These are phyloP conservation scores for Otus scops DNA, from an alignment of 2,797 vertebrate species.

Conservation along the genomic window DNA sequence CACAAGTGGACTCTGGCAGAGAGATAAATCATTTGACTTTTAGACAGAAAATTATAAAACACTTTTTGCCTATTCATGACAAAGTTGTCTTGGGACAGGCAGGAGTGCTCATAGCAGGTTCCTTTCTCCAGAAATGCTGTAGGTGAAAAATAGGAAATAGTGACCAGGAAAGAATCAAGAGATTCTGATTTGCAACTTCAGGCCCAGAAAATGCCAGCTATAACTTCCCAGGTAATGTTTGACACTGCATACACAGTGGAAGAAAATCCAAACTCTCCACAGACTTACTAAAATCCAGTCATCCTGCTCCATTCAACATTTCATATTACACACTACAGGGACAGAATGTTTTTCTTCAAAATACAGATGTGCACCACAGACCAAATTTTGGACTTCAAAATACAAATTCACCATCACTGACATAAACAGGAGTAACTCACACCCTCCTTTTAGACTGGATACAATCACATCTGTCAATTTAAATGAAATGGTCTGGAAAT, in stretches of 20 bases:
- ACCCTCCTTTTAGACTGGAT: not conserved
- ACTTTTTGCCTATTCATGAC: not conserved
- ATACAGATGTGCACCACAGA: not conserved
- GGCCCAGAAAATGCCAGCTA: not conserved
- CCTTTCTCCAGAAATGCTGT: not conserved
- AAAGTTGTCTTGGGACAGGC: not conserved
- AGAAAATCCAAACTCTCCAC: not conserved
- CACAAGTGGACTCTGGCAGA: not conserved
- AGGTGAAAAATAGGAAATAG: not conserved
- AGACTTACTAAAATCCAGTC: not conserved
- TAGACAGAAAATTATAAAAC: not conserved
- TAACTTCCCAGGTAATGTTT: not conserved
- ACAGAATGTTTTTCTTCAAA: not conserved
- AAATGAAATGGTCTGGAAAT: not conserved
- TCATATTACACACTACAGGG: not conserved
- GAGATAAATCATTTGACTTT: not conserved
- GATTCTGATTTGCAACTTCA: not conserved
- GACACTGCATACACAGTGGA: not conserved
- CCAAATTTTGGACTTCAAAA: not conserved
- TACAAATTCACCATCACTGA: not conserved
- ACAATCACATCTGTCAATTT: not conserved
- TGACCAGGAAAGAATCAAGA: not conserved
- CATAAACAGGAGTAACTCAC: not conserved
- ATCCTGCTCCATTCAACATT: not conserved
- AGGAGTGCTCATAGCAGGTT: not conserved